A percentile compares a stretch with the other conserved stretches of the same genome.
Conservation (phyloP, 2,888 invertebrate species). For the Drosophila kuntzei region DNA sequence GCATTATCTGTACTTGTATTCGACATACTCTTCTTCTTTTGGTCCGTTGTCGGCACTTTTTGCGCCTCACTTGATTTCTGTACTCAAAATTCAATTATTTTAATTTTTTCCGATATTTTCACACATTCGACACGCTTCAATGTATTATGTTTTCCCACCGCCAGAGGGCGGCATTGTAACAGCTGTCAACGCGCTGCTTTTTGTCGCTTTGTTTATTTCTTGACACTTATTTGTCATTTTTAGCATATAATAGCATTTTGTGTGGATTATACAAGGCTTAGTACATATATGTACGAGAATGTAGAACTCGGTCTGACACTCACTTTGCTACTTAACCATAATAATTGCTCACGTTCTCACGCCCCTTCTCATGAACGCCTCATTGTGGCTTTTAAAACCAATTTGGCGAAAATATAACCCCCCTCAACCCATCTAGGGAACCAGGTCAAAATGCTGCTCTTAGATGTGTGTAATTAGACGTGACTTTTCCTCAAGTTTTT, state of each 20-base stretch:
- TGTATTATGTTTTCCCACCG: conserved; percentile 12
- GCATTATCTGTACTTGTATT: conserved; percentile 24
- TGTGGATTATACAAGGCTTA: conserved; percentile 50
- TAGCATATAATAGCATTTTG: conserved; percentile 62
- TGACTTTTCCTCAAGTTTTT: conserved; percentile 80
- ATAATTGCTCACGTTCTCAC: conserved; percentile 76
- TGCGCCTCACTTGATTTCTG: conserved; percentile 33
- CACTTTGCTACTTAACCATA: conserved; percentile 59
- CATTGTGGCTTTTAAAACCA: conserved; percentile 78
- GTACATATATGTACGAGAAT: conserved; percentile 2
- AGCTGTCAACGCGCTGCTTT: conserved; percentile 31
- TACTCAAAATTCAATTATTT: conserved; percentile 37
- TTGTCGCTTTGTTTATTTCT: conserved; percentile 49
- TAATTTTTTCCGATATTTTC: conserved; percentile 30
- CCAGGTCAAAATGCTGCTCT: conserved; percentile 74
- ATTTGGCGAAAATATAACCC: conserved; percentile 62
- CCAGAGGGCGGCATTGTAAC: conserved; percentile 31
- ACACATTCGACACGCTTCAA: conserved; percentile 22
- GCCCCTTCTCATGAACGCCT: conserved; percentile 28
- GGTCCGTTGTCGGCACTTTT: conserved; percentile 12
- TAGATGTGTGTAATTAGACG: conserved; percentile 80
- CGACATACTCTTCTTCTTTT: background rate
- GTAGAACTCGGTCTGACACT: conserved; percentile 23
- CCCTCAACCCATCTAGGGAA: conserved; percentile 40
- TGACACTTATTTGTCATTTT: conserved; percentile 72